These are phyloP conservation scores for Pyrgilauda ruficollis DNA, from an alignment of 2,113 vertebrate genomes.

Conservation along the genomic window DNA sequence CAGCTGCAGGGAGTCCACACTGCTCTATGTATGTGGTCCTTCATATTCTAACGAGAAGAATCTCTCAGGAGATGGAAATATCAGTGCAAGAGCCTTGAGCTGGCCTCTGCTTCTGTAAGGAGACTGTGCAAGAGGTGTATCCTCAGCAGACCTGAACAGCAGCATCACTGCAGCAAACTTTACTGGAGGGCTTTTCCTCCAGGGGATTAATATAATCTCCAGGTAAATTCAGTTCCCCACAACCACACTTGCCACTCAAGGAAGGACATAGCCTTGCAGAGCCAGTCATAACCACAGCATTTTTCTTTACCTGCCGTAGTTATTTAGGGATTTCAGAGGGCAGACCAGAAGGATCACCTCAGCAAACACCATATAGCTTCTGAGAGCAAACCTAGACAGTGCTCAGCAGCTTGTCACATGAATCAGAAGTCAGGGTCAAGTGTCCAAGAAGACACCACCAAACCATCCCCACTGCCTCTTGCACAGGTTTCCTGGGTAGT, in stretches of 20 bases:
- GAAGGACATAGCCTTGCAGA: background rate
- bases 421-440: background rate
- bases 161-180: background rate
- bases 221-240: background rate
- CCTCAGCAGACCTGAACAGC: background rate
- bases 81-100: background rate
- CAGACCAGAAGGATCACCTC: background rate
- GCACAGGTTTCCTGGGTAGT: background rate
- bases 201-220: background rate
- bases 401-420: background rate
- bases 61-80: background rate
- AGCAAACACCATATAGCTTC: background rate
- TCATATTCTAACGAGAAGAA: fast-evolving
- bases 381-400: background rate
- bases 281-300: background rate
- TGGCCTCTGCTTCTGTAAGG: background rate
- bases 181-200: background rate
- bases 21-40: background rate
- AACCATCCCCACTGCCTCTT: fast-evolving
- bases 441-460: background rate
- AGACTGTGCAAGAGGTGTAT: fast-evolving
- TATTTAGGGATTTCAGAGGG: background rate
- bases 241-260: background rate
- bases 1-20: background rate
- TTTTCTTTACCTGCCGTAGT: background rate